Evolutionary conservation across 2,797 vertebrate species (phyloP).

Genomic region (Silurus aristotelis): DNA sequence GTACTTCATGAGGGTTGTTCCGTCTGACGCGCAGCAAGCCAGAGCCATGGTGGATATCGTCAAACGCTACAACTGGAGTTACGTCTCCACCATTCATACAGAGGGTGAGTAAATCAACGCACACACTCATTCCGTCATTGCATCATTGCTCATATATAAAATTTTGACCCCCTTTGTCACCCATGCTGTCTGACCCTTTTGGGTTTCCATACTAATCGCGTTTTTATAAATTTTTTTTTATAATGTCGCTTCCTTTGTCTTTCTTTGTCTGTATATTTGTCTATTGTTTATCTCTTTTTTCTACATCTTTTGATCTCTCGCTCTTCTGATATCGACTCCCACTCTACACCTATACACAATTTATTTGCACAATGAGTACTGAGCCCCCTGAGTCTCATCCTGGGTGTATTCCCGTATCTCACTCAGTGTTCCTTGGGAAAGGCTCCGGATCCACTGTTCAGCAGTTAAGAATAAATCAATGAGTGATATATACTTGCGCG

Average conservation of each 20-base stretch:
- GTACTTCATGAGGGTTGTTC: slow-evolving; percentile 98
- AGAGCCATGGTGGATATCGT: slow-evolving; percentile 99
- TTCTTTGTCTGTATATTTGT: not conserved
- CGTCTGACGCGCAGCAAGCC: slow-evolving; percentile 96
- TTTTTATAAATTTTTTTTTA: not conserved
- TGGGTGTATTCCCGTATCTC: not conserved
- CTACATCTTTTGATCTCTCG: too few species aligned
- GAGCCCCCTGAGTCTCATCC: not conserved
- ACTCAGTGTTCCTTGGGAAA: not conserved
- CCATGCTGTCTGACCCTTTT: not conserved
- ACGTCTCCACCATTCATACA: slow-evolving; percentile 96
- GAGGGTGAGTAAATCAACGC: slow-evolving; percentile 82
- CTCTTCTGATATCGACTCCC: not conserved
- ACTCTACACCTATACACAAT: not conserved
- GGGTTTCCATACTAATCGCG: not conserved
- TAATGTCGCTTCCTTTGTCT: not conserved
- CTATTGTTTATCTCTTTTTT: not conserved
- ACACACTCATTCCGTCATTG: not conserved
- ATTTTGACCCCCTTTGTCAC: not conserved
- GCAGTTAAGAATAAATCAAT: not conserved
- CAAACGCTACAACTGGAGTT: slow-evolving; percentile 98
- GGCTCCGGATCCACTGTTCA: too few species aligned
- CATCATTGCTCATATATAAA: too few species aligned
- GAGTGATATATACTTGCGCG: not conserved
- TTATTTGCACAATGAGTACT: not conserved